Conservation (phyloP, 1,140 invertebrate genomes). For the Caenorhabditis remanei region DNA sequence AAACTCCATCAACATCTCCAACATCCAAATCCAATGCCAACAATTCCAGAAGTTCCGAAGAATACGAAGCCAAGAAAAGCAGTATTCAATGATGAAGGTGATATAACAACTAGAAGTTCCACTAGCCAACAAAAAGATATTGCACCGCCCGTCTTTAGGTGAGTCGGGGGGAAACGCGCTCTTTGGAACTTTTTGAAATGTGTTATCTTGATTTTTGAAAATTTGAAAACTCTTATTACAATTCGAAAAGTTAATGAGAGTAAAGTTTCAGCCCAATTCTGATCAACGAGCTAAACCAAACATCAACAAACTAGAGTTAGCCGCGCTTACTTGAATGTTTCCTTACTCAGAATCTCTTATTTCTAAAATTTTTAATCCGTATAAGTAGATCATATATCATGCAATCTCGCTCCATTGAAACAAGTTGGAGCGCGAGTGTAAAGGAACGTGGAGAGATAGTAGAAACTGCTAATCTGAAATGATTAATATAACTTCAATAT, state of each 20-base stretch:
- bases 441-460: no score
- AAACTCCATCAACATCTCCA: background rate
- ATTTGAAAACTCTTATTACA: background rate
- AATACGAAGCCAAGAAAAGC: conserved; percentile 8
- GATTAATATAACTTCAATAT: background rate
- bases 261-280: no score
- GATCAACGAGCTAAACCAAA: no score
- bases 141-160: background rate
- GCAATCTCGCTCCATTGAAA: no score
- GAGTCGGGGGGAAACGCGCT: background rate
- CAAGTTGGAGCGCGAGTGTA: no score
- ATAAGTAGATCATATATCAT: no score
- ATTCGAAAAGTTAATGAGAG: no score
- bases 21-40: background rate
- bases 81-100: conserved; percentile 23
- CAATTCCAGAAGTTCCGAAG: conserved; percentile 32
- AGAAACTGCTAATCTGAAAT: no score
- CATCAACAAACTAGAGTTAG: no score
- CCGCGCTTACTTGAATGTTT: no score
- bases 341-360: no score
- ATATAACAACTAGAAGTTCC: conserved; percentile 5
- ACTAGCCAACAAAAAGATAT: background rate
- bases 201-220: background rate
- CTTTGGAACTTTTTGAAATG: background rate
- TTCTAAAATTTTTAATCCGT: no score